Base-by-base conservation (phyloP, 2,888 invertebrate genomes). In the Caenorhabditis doughertyi region DNA sequence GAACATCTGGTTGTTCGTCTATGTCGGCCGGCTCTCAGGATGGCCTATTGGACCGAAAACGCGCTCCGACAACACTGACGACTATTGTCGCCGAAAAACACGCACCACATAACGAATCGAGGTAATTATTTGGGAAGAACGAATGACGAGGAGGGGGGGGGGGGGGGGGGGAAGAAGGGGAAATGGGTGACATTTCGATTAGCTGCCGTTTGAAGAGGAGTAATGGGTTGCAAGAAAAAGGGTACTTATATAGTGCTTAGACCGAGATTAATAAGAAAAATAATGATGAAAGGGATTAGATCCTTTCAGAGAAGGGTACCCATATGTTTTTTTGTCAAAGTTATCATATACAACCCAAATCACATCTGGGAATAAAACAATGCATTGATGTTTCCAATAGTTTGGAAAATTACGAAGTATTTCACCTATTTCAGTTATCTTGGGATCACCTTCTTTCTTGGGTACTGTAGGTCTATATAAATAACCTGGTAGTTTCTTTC, bases 1-100 rank as follows among this genome's bases (percentile, higher is more conserved):
- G 81, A 76, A 81, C 81, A 81, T 81, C 81, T 81, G 81, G 76
- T 70, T 74, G 74, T 42, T 81, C 81, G 39, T 70, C 64, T 16
- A 29, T 23, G 44, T 79, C 74, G 65, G 47, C 47, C 8, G 74
- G 74, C 67, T 71, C 81, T 23, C 71, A 81, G 32, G 70, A 71
- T 23, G 71, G 64, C 56, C 49, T 56, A 27, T 39, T 68, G 44
- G 77, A 65, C 21, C 51, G 70, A 58, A 81, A 82, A 18, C 72
- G 67, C 49, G 76, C 71, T 11, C 51, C 62, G 29, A 67, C 60
- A 49, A 58, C 64, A 32, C 9, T 18, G 39, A 74, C 58, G 51
- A 39, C 67, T 5, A 76, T 68, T 56, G 70, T 49, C 47, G 62
- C 35, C 47, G 76, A 67, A 56, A 76, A 76, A 72, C 74, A 74